A percentile compares a stretch with the other conserved stretches of the same genome.
Evolutionary conservation across 92 coral and sea anemone species (phyloP).

Genomic region (Heliopora coerulea): DNA sequence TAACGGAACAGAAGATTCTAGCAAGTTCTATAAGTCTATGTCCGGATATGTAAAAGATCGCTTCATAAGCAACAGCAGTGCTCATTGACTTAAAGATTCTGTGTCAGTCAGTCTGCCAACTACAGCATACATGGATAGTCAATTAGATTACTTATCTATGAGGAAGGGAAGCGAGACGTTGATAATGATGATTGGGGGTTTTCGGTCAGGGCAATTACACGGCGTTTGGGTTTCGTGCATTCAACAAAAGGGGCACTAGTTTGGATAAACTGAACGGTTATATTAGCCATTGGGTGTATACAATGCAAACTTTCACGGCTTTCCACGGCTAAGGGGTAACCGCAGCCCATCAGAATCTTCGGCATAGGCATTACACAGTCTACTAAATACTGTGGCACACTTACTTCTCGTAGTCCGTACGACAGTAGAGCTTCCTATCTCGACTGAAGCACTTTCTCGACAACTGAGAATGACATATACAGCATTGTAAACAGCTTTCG

Average conservation of each 20-base stretch:
- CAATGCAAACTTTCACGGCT: conserved; percentile 6
- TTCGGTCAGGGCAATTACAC: conserved; percentile 25
- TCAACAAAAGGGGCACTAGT: not conserved
- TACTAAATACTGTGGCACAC: conserved; percentile 27
- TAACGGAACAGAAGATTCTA: too few relatives aligned
- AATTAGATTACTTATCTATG: conserved; percentile 18
- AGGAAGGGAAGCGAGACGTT: not conserved
- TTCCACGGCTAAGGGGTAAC: too few relatives aligned
- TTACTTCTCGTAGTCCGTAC: conserved; percentile 97
- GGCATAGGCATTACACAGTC: too few relatives aligned
- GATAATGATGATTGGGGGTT: conserved; percentile 32
- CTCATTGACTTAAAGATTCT: not conserved
- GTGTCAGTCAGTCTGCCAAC: not conserved
- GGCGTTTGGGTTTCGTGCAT: not conserved
- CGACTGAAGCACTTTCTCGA: conserved; percentile 98
- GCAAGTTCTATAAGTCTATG: too few relatives aligned
- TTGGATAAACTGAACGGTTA: not conserved
- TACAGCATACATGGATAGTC: conserved; percentile 1
- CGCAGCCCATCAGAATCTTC: too few relatives aligned
- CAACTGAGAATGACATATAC: conserved; percentile 81
- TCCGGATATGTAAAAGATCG: too few relatives aligned
- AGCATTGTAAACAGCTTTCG: conserved; percentile 96
- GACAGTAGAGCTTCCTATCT: conserved; percentile 94
- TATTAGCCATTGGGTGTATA: conserved; percentile 2
- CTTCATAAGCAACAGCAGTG: not conserved